Base-by-base conservation (phyloP, 2,113 vertebrate genomes). In the Nicator chloris region DNA sequence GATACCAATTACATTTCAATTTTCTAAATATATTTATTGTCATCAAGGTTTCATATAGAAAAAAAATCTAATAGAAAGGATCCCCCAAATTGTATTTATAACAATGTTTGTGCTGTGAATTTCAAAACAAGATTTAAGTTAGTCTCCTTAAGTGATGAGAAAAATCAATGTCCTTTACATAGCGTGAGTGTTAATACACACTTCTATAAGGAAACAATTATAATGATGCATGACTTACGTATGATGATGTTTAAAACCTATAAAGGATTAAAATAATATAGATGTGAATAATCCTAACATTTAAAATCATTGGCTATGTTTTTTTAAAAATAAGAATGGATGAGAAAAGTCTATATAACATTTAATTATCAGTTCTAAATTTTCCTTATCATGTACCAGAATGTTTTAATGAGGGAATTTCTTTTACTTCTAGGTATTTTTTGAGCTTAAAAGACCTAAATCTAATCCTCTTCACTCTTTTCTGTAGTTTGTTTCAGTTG, bases 261-360 rank as follows among this genome's bases (percentile, higher is more conserved):
- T 33, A 56, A 65, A 68, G 27, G 7, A 57, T 79, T 35, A 65
- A 8, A 54, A 42, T 30, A 57, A 70, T 49, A 49, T 3, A 65
- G 13, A 49, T 53, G 5, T 3, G 10, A 89, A 72, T 37, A 85
- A 75, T 37, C 11, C 5, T 49, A 70, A 37, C 35, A 57, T 23
- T 31, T 65, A 40, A 71, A 51, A 75, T 49, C 39, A 4, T 70
- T 49, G 37, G 11, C 39, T 17, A 23, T 27, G 20, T 22, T 68
- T 68, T 70, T 64, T 82, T 63, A 27, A 31, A 18, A 1, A 54
- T 8, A 7, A 71, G 35, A 76, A 64, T 47, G 17, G 16, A 23
- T 2, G 0, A 27, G 35, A 35, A n/a, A 73, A 68, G 2, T 30
- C 18, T 42, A 33, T 40, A 15, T 2, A 1, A 45, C 13, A 33